These are phyloP conservation scores for Leptinotarsa juncta DNA, from an alignment of 2,888 invertebrate genomes.

Conservation along the genomic window DNA sequence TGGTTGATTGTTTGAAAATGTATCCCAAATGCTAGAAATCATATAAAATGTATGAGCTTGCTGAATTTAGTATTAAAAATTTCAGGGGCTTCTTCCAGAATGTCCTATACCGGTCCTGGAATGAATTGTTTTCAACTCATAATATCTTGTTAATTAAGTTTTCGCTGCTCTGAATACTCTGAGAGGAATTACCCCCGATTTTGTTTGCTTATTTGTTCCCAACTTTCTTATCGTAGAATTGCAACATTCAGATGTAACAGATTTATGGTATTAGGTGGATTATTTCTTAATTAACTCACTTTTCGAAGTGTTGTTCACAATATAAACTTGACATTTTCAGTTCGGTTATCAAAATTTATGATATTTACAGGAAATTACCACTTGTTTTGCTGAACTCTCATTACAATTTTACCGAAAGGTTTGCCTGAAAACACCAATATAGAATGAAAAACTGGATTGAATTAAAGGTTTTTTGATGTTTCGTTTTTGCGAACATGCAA, in stretches of 20 bases:
- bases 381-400: too few relatives aligned
- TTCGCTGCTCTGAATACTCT: slow-evolving; percentile 45
- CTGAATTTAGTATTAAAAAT: not conserved
- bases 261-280: slow-evolving; percentile 51
- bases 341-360: slow-evolving; percentile 14
- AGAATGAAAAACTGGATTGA: too few relatives aligned
- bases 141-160: slow-evolving; percentile 65
- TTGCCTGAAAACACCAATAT: not conserved
- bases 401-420: not conserved
- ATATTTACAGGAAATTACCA: not conserved
- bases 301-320: slow-evolving; percentile 8
- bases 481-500: too few relatives aligned
- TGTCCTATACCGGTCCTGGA: not conserved
- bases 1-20: too few relatives aligned
- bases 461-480: too few relatives aligned
- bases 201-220: slow-evolving; percentile 50
- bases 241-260: slow-evolving; percentile 51
- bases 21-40: too few relatives aligned
- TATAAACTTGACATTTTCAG: slow-evolving; percentile 16
- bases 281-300: slow-evolving; percentile 37
- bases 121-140: slow-evolving; percentile 58
- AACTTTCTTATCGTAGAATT: slow-evolving; percentile 50
- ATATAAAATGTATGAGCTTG: too few relatives aligned
- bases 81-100: not conserved
- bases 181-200: slow-evolving; percentile 48